Base-by-base conservation (phyloP, 2,888 invertebrate species). In the Lapara coniferarum region DNA sequence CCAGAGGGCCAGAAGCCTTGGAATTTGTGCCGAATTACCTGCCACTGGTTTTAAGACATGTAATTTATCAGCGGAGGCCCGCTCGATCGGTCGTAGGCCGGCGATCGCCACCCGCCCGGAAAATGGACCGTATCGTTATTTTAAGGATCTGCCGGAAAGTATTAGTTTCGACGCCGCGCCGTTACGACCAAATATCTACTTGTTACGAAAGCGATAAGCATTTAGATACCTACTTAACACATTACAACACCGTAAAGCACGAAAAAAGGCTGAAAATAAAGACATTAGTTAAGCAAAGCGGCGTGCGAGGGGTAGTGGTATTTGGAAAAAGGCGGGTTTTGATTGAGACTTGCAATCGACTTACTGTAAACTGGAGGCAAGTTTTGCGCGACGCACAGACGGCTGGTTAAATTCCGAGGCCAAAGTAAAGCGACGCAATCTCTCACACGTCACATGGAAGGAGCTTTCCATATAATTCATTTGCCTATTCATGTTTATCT, bases 21-120 rank as follows among this genome's bases (percentile, higher is more conserved):
- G 87, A 92, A 91, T 91, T 92, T 89, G 87, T 88, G 87, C 88
- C 86, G 89, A 91, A 95, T 95, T 95, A 95, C 95, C 95, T 95
- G 95, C 94, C 95, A 95, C 92, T 89, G 92, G 91, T 93, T 93
- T 91, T 93, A 94, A 95, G 93, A 92, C 93, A 89, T 89, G 94
- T 94, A 94, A 95, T 95, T 95, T 95, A 95, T 95, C 95, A 95
- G 93, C 77, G 83, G 79, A 83, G 85, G 84, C 83, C 83, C 81
- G 83, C 82, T 85, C 83, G 85, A 88, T 89, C 86, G 86, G 85
- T 85, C 81, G 76, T 77, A 78, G 82, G 81, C 78, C 75, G 78
- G 74, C 80, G 80, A 80, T 82, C 78, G 77, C 81, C 84, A 83
- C 79, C 83, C 84, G 77, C 78, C 82, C 83, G 86, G 87, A 87